A percentile compares a stretch with the other conserved stretches of the same genome.
Evolutionary conservation across 2,113 vertebrate species (phyloP).

Genomic region (Nothocercus nigrocapillus): DNA sequence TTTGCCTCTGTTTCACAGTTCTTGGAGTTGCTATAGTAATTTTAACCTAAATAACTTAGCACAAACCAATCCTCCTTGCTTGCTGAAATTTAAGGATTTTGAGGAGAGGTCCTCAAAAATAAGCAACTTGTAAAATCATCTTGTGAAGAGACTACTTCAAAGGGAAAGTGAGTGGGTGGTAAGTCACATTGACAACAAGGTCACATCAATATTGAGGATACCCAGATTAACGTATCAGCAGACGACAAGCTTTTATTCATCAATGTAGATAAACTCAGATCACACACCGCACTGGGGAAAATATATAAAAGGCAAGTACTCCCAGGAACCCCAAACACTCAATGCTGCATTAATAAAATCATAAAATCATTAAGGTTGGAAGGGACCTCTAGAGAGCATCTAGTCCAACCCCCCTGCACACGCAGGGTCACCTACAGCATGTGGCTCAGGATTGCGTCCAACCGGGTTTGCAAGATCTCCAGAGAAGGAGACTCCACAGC

Average conservation of each 20-base stretch:
- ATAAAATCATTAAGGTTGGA: no score
- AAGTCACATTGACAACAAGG: conserved; percentile 59
- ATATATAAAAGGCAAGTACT: background rate
- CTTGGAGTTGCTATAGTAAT: background rate
- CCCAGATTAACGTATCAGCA: background rate
- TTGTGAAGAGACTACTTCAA: background rate
- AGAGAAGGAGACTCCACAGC: no score
- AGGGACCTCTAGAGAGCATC: no score
- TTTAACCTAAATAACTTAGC: background rate
- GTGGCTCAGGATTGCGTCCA: no score
- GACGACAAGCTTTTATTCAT: background rate
- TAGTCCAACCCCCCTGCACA: no score
- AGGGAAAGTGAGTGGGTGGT: conserved; percentile 6
- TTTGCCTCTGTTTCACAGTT: background rate
- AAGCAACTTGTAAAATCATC: background rate
- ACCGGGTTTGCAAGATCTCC: no score
- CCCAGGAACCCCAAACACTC: background rate
- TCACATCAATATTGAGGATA: background rate
- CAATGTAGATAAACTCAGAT: background rate
- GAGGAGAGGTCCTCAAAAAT: background rate
- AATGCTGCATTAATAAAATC: no score
- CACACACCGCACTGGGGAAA: background rate
- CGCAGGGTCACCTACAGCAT: no score
- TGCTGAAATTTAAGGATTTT: background rate
- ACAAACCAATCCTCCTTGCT: background rate